phyloP scores from a whole-genome alignment of 2,797 vertebrate species.

The Xiphophorus birchmanni region DNA sequence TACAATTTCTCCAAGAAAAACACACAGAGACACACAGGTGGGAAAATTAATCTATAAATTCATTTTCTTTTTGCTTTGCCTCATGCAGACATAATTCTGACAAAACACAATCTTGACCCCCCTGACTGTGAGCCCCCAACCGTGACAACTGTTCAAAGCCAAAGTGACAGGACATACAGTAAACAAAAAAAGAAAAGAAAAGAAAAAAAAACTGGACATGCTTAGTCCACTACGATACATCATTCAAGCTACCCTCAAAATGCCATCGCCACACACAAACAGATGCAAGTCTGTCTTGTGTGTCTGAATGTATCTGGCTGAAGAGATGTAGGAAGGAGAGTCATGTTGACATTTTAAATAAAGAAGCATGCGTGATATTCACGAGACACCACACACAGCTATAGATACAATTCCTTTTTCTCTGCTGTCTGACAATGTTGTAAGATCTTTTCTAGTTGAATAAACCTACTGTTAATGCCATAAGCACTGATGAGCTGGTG shows the following conservation, averaged over 20 bases:
- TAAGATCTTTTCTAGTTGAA: conserved; percentile 30
- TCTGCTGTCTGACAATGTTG: conserved; percentile 40
- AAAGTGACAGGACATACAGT: conserved; percentile 40
- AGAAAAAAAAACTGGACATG: conserved; percentile 11
- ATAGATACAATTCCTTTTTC: conserved; percentile 37
- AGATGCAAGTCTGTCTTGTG: conserved; percentile 29
- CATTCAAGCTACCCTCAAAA: conserved; percentile 31
- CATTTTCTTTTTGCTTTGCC: conserved; percentile 8
- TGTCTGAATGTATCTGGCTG: conserved; percentile 41
- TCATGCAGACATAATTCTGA: conserved; percentile 22
- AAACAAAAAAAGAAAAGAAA: conserved; percentile 12
- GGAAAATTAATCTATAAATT: conserved; percentile 27
- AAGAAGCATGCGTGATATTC: conserved; percentile 56
- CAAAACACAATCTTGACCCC: conserved; percentile 29
- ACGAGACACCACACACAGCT: conserved; percentile 36
- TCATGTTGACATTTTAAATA: conserved; percentile 44
- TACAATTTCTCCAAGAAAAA: conserved; percentile 12
- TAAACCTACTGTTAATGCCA: conserved; percentile 22
- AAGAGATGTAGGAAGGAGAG: conserved; percentile 26
- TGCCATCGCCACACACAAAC: conserved; percentile 25
- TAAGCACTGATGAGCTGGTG: not conserved
- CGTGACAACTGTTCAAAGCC: conserved; percentile 38
- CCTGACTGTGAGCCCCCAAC: conserved; percentile 27
- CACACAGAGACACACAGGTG: conserved; percentile 6
- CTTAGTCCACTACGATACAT: conserved; percentile 22